Base-by-base conservation (phyloP, 1,140 invertebrate genomes). In the Chrysoperla carnea region DNA sequence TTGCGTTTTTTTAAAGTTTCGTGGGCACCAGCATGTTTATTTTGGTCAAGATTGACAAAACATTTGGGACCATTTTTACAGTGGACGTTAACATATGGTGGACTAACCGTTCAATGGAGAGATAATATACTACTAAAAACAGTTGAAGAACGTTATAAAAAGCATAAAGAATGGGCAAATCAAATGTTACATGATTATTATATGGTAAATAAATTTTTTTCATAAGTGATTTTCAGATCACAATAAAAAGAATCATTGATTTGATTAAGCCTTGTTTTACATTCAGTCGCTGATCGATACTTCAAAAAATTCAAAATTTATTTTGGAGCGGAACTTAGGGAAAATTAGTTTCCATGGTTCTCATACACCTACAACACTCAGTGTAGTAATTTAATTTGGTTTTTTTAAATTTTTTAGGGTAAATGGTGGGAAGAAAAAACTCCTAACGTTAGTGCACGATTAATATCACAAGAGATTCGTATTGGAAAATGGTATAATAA, bases 1-100 rank as follows among this genome's bases (percentile, higher is more conserved):
- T n/a, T n/a, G n/a, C n/a, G n/a, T n/a, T n/a, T n/a, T n/a, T n/a
- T n/a, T n/a, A n/a, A n/a, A 76, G 73, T 73, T 17, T 59, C 64
- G 9, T 75, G 73, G 73, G 72, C 74, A 13, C 73, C 75, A 35
- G 74, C 77, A 12, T 72, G 72, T 40, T 56, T 82, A 41, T 68
- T 80, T 44, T 78, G 78, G 78, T 69, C 75, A 5, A 69, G 75
- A 49, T 59, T 84, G 31, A 68, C 67, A 6, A 71, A 74, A 44
- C 68, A 75, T 43, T 54, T 84, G 39, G 61, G 66, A 6, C 73
- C 75, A 23, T 81, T 82, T 59, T 50, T 84, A 28, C 69, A 69
- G 31, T 77, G 76, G 67, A 61, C 60, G 17, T 52, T 62, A 33
- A 66, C 66, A 8, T 72, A 75, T 44, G 66, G 68, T 12, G 64